Percentiles rank a stretch among this genome's conserved stretches.
phyloP scores from a whole-genome alignment of 2,888 invertebrate genomes.

The Ormia ochracea region DNA sequence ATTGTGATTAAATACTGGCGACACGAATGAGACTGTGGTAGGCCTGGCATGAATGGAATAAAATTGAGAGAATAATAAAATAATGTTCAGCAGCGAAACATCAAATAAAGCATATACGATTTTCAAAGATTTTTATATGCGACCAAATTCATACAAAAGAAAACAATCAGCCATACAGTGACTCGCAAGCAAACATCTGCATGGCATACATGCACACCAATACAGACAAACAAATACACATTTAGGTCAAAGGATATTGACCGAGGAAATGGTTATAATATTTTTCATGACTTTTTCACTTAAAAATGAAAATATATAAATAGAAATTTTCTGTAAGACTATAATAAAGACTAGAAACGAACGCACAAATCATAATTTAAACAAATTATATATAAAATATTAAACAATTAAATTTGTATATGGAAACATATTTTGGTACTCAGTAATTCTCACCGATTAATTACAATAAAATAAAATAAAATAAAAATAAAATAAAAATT shows the following conservation, averaged over 20 bases:
- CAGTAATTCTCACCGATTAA: too few species aligned
- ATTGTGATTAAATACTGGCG: background rate
- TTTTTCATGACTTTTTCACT: conserved; percentile 10
- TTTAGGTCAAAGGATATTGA: conserved; percentile 75
- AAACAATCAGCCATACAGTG: conserved; percentile 21
- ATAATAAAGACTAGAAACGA: background rate
- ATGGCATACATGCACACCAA: conserved; percentile 55
- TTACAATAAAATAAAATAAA: too few species aligned
- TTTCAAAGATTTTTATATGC: conserved; percentile 28
- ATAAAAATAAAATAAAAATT: too few species aligned
- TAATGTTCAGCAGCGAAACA: conserved; percentile 24
- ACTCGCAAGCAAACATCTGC: background rate
- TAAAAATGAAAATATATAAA: background rate
- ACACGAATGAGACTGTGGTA: too few species aligned
- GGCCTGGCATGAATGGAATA: conserved; percentile 19
- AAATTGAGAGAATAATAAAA: conserved; percentile 21
- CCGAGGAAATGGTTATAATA: conserved; percentile 65
- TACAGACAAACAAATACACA: conserved; percentile 63
- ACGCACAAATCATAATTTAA: too few species aligned
- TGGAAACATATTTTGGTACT: too few species aligned
- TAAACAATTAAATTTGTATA: too few species aligned
- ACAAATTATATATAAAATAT: too few species aligned
- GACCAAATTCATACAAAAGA: conserved; percentile 14
- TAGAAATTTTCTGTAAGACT: background rate
- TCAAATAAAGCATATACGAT: conserved; percentile 50